A percentile compares a stretch with the other conserved stretches of the same genome.
These are phyloP conservation scores for Acyrthosiphon pisum DNA, from an alignment of 1,140 invertebrate species.

Conservation along the genomic window DNA sequence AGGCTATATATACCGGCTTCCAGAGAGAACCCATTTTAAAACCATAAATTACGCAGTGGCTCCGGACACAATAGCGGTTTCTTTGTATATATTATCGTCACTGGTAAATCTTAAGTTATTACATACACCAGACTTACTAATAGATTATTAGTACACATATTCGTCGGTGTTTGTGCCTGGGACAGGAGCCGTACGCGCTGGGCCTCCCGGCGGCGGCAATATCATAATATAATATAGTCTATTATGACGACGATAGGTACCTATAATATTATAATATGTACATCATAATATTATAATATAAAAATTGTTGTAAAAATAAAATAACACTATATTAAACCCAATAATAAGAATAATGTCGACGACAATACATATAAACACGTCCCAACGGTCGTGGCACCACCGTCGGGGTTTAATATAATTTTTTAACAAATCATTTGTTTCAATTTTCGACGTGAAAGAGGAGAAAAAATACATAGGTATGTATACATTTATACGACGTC, in stretches of 20 bases:
- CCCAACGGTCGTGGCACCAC: background rate
- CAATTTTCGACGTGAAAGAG: background rate
- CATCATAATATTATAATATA: background rate
- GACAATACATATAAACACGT: background rate
- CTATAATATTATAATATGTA: background rate
- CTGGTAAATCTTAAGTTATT: conserved; percentile 55
- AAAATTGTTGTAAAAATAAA: background rate
- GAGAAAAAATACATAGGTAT: background rate
- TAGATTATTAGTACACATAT: conserved; percentile 44
- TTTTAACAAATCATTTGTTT: background rate
- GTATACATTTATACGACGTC: background rate
- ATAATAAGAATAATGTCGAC: background rate
- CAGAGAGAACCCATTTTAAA: conserved; percentile 46
- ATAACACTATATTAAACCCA: background rate
- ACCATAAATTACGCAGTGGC: conserved; percentile 52
- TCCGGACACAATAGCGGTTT: conserved; percentile 53
- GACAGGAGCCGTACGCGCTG: conserved; percentile 1
- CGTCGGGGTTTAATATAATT: background rate
- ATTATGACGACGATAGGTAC: background rate
- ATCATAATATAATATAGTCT: background rate
- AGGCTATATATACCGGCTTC: background rate
- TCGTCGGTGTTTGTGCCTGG: conserved; percentile 6
- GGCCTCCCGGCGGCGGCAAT: background rate
- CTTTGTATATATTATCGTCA: conserved; percentile 54
- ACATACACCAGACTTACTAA: conserved; percentile 45